Conservation (phyloP, 2,888 invertebrate species). For the Physocephala rufipes region DNA sequence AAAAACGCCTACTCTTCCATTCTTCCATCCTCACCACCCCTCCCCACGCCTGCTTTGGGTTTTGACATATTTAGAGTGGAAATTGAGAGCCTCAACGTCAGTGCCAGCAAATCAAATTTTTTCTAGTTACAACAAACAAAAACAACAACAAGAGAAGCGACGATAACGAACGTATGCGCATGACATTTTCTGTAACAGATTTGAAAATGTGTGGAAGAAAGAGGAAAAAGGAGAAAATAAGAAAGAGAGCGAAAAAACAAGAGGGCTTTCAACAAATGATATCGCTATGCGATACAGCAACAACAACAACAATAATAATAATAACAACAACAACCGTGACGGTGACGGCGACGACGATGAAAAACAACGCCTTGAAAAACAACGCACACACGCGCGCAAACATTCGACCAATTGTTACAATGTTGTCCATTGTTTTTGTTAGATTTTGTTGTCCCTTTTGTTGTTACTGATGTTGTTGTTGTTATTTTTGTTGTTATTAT, state of each 20-base stretch:
- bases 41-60: too few relatives aligned
- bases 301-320: slow-evolving; percentile 35
- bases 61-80: too few relatives aligned
- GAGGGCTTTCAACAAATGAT: slow-evolving; percentile 36
- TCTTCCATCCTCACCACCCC: too few relatives aligned
- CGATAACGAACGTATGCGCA: neutral
- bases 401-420: neutral
- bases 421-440: neutral
- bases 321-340: slow-evolving; percentile 17
- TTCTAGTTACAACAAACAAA: neutral
- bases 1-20: too few relatives aligned
- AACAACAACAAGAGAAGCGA: neutral
- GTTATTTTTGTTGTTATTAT: slow-evolving; percentile 36
- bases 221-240: neutral
- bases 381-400: too few relatives aligned
- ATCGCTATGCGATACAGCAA: slow-evolving; percentile 29
- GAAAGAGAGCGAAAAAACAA: neutral
- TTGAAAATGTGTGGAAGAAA: neutral
- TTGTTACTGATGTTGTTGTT: too few relatives aligned
- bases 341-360: slow-evolving; percentile 1
- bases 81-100: neutral
- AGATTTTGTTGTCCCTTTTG: too few relatives aligned
- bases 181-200: too few relatives aligned
- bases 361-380: slow-evolving; percentile 8
- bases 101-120: slow-evolving; percentile 1